These are phyloP conservation scores for Hylia prasina DNA, from an alignment of 2,113 vertebrate species.

Conservation along the genomic window DNA sequence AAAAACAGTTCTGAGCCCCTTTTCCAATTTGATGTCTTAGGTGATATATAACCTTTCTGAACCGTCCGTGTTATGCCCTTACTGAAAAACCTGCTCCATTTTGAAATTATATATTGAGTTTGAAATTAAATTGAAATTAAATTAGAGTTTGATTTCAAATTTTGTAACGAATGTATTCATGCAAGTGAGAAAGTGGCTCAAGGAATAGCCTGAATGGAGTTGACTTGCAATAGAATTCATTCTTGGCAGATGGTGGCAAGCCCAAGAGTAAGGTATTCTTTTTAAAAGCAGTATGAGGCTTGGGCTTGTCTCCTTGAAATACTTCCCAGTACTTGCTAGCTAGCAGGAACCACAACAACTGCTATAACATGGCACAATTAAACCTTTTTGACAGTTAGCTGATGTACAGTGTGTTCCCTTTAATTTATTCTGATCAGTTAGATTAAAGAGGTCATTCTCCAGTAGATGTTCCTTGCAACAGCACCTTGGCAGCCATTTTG, in stretches of 20 bases:
- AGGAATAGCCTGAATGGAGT: not conserved
- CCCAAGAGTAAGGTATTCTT: not conserved
- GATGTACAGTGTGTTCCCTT: not conserved
- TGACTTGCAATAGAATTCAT: not conserved
- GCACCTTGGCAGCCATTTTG: not conserved
- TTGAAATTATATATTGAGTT: not conserved
- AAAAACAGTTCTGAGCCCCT: not conserved
- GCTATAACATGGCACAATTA: accelerated
- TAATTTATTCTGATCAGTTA: not conserved
- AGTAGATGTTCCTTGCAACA: not conserved
- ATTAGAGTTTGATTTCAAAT: not conserved
- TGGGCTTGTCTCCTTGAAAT: not conserved
- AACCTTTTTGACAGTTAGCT: not conserved
- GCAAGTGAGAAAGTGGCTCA: not conserved
- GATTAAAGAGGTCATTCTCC: not conserved
- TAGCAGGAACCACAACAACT: not conserved
- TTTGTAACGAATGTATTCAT: not conserved
- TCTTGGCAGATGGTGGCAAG: not conserved
- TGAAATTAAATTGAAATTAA: too few species aligned
- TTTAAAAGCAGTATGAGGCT: not conserved
- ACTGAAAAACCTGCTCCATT: not conserved
- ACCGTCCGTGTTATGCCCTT: not conserved
- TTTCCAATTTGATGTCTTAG: not conserved
- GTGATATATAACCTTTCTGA: not conserved
- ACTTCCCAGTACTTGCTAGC: not conserved